phyloP scores from a whole-genome alignment of 35 echinoderm and acorn worm species.

The Heliocidaris tuberculata region DNA sequence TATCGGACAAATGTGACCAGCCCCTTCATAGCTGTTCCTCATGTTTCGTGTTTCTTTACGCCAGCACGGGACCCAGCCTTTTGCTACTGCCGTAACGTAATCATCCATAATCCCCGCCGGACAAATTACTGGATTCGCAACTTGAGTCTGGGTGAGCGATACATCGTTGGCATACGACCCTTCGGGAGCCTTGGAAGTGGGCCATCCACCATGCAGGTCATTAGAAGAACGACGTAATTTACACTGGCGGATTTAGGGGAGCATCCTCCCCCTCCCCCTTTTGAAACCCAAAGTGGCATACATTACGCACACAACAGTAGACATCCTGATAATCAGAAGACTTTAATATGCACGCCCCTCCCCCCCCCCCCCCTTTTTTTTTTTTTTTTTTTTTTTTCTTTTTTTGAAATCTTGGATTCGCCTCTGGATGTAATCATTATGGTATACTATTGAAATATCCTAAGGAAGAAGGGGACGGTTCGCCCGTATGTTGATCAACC shows the following conservation, averaged over 20 bases:
- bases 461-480: too few relatives aligned
- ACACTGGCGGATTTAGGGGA: neutral
- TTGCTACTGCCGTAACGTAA: conserved; percentile 9
- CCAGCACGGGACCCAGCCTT: neutral
- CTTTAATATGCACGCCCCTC: too few relatives aligned
- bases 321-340: too few relatives aligned
- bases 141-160: neutral
- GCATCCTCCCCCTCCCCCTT: neutral
- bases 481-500: too few relatives aligned
- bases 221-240: neutral
- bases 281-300: too few relatives aligned
- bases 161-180: conserved; percentile 24
- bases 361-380: too few relatives aligned
- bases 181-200: neutral
- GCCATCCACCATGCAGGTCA: neutral
- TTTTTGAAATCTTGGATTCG: too few relatives aligned
- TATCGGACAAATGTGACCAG: too few relatives aligned
- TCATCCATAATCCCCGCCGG: conserved; percentile 9
- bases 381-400: too few relatives aligned
- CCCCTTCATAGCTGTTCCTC: neutral
- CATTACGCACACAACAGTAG: too few relatives aligned
- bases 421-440: too few relatives aligned
- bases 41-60: neutral
- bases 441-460: too few relatives aligned
- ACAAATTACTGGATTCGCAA: conserved; percentile 2